Evolutionary conservation across 2,113 vertebrate species (phyloP).

Genomic region (Mus pahari): DNA sequence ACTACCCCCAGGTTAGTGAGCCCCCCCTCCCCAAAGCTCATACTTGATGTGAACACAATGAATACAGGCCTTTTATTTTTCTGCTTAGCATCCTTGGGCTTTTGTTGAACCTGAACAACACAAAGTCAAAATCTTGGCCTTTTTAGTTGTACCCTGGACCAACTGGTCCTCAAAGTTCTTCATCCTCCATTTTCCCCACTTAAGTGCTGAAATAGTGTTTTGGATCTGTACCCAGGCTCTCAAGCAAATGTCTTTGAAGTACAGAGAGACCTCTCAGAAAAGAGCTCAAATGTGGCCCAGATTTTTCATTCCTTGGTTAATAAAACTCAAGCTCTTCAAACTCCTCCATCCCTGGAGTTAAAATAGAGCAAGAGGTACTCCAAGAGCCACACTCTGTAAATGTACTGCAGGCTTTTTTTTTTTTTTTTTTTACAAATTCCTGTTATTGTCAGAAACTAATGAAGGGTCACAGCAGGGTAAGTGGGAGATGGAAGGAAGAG

Average conservation of each 20-base stretch:
- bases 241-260: slow-evolving; percentile 71
- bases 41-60: slow-evolving; percentile 22
- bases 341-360: slow-evolving; percentile 7
- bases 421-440: slow-evolving; percentile 66
- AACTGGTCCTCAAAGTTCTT: slow-evolving; percentile 39
- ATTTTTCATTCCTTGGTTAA: slow-evolving; percentile 63
- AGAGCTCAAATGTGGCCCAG: slow-evolving; percentile 78
- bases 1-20: background rate
- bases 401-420: slow-evolving; percentile 74
- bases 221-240: slow-evolving; percentile 63
- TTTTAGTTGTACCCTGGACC: slow-evolving; percentile 2
- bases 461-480: slow-evolving; percentile 42
- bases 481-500: slow-evolving; percentile 38
- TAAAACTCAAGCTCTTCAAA: slow-evolving; percentile 58
- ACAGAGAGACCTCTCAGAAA: slow-evolving; percentile 53
- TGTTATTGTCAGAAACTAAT: slow-evolving; percentile 62
- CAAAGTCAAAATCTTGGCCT: slow-evolving; percentile 39
- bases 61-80: background rate
- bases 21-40: background rate
- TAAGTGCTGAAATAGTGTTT: slow-evolving; percentile 59
- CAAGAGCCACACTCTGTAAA: slow-evolving; percentile 80
- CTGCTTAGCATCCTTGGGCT: background rate
- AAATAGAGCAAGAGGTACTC: slow-evolving; percentile 42
- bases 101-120: slow-evolving; percentile 48
- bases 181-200: slow-evolving; percentile 71